Conservation (phyloP, 2,797 vertebrate genomes). For the Enteromius thamalakanensis region DNA sequence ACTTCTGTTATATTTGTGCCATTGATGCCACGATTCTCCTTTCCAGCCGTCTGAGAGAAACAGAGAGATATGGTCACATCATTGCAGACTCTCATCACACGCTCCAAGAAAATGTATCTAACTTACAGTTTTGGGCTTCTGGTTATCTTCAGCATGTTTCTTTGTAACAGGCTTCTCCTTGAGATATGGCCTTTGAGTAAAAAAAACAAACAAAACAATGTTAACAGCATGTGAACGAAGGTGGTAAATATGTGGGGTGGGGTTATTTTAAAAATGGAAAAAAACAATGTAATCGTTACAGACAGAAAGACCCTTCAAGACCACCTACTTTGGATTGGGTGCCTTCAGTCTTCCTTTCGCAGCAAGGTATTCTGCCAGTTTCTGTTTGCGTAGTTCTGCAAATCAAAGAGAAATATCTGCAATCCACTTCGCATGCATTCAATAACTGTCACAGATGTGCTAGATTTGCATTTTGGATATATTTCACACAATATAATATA, state of each 20-base stretch:
- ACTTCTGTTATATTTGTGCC: background rate
- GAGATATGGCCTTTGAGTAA: slow-evolving; percentile 50
- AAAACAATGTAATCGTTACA: background rate
- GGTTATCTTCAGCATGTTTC: background rate
- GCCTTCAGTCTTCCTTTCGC: slow-evolving; percentile 77
- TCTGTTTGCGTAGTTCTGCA: slow-evolving; percentile 77
- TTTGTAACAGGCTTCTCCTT: slow-evolving; percentile 25
- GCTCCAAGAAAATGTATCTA: background rate
- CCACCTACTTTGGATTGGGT: slow-evolving; percentile 75
- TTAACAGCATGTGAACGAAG: background rate
- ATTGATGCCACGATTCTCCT: slow-evolving; percentile 69
- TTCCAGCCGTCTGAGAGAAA: slow-evolving; percentile 62
- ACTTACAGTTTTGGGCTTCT: slow-evolving; percentile 40
- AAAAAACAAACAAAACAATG: background rate
- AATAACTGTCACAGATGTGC: background rate
- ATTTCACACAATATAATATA: background rate
- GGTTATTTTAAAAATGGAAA: background rate
- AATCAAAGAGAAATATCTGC: slow-evolving; percentile 14
- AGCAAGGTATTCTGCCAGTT: slow-evolving; percentile 76
- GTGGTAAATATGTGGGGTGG: too few species aligned
- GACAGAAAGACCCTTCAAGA: background rate
- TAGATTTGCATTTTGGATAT: background rate
- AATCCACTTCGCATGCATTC: background rate
- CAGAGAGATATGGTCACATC: background rate
- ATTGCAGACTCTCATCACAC: background rate